Percentiles rank a stretch among this genome's conserved stretches.
Conservation (phyloP, 2,113 vertebrate genomes). For the Apteryx owenii region DNA sequence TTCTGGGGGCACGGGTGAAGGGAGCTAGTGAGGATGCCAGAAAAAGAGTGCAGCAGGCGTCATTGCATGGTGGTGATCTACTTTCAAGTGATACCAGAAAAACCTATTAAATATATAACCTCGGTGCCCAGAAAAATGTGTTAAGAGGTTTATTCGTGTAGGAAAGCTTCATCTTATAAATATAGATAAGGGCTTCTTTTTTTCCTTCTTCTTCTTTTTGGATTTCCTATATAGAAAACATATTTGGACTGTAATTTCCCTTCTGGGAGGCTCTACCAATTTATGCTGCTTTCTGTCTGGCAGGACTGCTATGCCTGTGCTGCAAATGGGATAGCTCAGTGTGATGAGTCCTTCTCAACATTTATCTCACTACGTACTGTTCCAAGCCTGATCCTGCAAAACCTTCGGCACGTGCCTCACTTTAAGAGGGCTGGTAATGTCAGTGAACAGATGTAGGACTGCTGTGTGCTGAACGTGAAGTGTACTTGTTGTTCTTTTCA, state of each 20-base stretch:
- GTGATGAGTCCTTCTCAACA: background rate
- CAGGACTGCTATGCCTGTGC: background rate
- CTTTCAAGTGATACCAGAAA: constrained; percentile 67
- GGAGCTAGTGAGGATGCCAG: constrained; percentile 55
- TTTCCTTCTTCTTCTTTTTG: constrained; percentile 26
- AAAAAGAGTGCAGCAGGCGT: constrained; percentile 67
- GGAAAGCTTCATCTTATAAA: constrained; percentile 69
- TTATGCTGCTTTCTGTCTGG: constrained; percentile 35
- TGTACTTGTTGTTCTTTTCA: background rate
- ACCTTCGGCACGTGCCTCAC: background rate
- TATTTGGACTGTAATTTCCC: constrained; percentile 44
- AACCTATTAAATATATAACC: constrained; percentile 75
- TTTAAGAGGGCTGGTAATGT: background rate
- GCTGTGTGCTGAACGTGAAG: background rate
- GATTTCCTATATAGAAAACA: constrained; percentile 25
- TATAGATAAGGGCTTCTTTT: constrained; percentile 63
- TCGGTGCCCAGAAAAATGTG: constrained; percentile 60
- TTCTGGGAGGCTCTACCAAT: constrained; percentile 48
- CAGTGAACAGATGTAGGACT: background rate
- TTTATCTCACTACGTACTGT: background rate
- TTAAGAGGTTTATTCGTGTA: constrained; percentile 70
- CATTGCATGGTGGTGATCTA: constrained; percentile 62
- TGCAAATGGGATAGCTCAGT: background rate
- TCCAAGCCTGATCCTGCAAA: background rate
- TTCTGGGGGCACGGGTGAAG: constrained; percentile 62